A percentile compares a stretch with the other conserved stretches of the same genome.
Conservation (phyloP, 2,113 vertebrate species). For the Zootoca vivipara region DNA sequence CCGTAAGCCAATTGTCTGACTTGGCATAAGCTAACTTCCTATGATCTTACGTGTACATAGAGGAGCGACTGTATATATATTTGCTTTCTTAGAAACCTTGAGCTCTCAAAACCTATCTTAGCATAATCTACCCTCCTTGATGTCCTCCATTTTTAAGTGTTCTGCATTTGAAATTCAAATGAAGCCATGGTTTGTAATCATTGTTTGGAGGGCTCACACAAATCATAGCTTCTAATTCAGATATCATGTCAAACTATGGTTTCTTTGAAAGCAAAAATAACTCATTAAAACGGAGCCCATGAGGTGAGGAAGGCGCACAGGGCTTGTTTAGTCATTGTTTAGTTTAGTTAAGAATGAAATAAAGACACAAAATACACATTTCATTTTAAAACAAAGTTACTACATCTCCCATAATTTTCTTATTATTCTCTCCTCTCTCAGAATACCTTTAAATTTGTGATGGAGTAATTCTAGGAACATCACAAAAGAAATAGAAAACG, state of each 20-base stretch:
- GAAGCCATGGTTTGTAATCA: not conserved
- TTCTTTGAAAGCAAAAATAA: not conserved
- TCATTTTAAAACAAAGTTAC: not conserved
- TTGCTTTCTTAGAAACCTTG: slow-evolving; percentile 15
- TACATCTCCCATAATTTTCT: slow-evolving; percentile 40
- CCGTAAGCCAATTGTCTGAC: no score
- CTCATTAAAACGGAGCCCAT: not conserved
- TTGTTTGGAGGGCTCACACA: not conserved
- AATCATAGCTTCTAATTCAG: not conserved
- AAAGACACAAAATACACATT: slow-evolving; percentile 23
- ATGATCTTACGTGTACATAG: not conserved
- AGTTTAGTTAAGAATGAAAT: slow-evolving; percentile 15
- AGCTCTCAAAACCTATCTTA: not conserved
- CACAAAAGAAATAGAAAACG: slow-evolving; percentile 38
- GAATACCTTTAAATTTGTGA: slow-evolving; percentile 31
- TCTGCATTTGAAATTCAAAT: not conserved
- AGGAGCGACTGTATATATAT: not conserved
- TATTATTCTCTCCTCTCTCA: not conserved
- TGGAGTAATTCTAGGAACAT: slow-evolving; percentile 33
- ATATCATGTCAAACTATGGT: not conserved
- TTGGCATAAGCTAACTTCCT: no score
- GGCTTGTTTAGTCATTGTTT: not conserved
- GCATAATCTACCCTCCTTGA: not conserved
- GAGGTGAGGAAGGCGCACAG: not conserved
- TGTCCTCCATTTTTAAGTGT: not conserved